Base-by-base conservation (phyloP, 1,140 invertebrate species). In the Streblospio benedicti region DNA sequence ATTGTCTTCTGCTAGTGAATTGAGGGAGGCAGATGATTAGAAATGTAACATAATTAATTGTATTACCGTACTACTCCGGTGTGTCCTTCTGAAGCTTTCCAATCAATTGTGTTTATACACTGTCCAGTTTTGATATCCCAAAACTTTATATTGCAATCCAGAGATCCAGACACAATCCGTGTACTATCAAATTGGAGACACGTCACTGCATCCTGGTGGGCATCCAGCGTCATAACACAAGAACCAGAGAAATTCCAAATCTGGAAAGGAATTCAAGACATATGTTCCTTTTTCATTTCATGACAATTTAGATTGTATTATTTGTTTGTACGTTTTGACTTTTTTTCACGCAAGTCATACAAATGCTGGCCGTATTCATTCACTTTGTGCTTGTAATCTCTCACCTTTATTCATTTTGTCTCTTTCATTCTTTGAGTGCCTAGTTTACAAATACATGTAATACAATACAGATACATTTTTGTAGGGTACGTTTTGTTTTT, bases 11-110 rank as follows among this genome's bases (percentile, higher is more conserved):
- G n/a, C n/a, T n/a, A n/a, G n/a, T n/a, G n/a, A n/a, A n/a, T n/a
- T n/a, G n/a, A n/a, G n/a, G n/a, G n/a, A n/a, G n/a, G n/a, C n/a
- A n/a, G n/a, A n/a, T n/a, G n/a, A n/a, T n/a, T n/a, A n/a, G n/a
- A n/a, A n/a, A n/a, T n/a, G n/a, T n/a, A n/a, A n/a, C n/a, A n/a
- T n/a, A n/a, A n/a, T n/a, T n/a, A n/a, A n/a, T n/a, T n/a, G n/a
- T n/a, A n/a, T n/a, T 64, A 75, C 73, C 75, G 69, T 9, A 80
- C 73, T 50, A 77, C 77, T 58, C 80, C 77, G 27, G 80, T 83
- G 65, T 83, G 81, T 4, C 81, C 81, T 69, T 83, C 81, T 23
- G 79, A 77, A 53, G 75, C 76, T 71, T 80, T 82, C 81, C 81
- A 83, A 66, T 83, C 81, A 25, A 83, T 78, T 16, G 80, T 81